Evolutionary conservation across 1,140 invertebrate genomes (phyloP).

Genomic region (Diachasma alloeum): DNA sequence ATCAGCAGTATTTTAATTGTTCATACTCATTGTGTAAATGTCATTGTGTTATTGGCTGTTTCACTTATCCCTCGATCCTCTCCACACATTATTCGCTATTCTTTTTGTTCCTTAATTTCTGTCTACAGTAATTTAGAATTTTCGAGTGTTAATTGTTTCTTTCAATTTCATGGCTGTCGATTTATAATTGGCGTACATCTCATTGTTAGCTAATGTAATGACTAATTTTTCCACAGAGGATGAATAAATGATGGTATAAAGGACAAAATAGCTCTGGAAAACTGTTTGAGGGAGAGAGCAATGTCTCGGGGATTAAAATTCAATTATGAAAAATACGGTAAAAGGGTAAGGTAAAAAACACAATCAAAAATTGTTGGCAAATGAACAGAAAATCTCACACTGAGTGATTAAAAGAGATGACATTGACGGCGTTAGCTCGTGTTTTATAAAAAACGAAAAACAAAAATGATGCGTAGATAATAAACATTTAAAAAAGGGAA

Average conservation of each 20-base stretch:
- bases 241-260: not conserved
- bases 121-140: conserved; percentile 9
- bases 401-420: not conserved
- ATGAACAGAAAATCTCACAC: not conserved
- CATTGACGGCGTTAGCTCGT: not conserved
- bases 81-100: not conserved
- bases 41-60: not conserved
- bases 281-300: not conserved
- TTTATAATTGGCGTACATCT: not conserved
- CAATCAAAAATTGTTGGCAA: not conserved
- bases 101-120: not conserved
- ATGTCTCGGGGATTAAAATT: not conserved
- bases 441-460: not conserved
- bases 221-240: not conserved
- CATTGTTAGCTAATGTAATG: not conserved
- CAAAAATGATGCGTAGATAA: conserved; percentile 25
- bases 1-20: not conserved
- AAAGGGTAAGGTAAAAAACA: conserved; percentile 6
- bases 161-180: not conserved
- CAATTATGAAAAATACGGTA: not conserved
- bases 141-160: not conserved
- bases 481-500: conserved; percentile 44
- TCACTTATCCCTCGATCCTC: not conserved
- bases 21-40: not conserved
- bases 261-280: not conserved